Percentiles rank a stretch among this genome's conserved stretches.
Conservation (phyloP, 2,113 vertebrate genomes). For the Probosciger aterrimus region DNA sequence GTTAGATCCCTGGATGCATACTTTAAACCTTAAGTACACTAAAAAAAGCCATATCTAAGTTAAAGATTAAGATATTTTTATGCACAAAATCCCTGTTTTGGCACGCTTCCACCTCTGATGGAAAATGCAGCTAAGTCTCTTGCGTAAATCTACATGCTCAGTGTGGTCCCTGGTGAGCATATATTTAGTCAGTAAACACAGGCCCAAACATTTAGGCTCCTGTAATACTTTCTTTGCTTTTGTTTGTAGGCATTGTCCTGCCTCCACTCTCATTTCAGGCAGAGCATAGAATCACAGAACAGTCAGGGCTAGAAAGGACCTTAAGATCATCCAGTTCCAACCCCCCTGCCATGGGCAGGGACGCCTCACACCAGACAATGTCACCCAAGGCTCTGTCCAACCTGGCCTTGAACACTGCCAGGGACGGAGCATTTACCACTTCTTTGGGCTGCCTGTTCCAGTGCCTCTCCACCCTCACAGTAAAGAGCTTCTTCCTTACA, state of each 20-base stretch:
- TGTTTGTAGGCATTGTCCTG: neutral
- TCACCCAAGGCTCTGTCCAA: neutral
- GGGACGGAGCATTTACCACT: neutral
- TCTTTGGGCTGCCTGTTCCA: too few species aligned
- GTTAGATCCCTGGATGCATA: neutral
- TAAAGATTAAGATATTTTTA: neutral
- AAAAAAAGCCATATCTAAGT: neutral
- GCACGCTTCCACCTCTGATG: neutral
- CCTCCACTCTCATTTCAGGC: neutral
- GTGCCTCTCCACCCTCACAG: too few species aligned
- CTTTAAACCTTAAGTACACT: neutral
- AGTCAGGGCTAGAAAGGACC: too few species aligned
- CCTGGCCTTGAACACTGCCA: neutral
- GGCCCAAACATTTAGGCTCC: neutral
- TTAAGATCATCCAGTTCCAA: neutral
- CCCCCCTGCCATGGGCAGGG: neutral
- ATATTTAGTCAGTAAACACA: neutral
- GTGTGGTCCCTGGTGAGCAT: neutral
- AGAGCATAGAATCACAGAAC: neutral
- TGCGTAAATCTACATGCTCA: neutral
- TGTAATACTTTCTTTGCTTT: neutral
- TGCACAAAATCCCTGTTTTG: neutral
- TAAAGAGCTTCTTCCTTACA: too few species aligned
- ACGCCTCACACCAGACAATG: rapidly evolving
- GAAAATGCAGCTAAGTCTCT: neutral